Evolutionary conservation across 2,888 invertebrate species (phyloP), one percentile per base, ranked within the genome.

Genomic region (Lasioglossum villosulum): DNA sequence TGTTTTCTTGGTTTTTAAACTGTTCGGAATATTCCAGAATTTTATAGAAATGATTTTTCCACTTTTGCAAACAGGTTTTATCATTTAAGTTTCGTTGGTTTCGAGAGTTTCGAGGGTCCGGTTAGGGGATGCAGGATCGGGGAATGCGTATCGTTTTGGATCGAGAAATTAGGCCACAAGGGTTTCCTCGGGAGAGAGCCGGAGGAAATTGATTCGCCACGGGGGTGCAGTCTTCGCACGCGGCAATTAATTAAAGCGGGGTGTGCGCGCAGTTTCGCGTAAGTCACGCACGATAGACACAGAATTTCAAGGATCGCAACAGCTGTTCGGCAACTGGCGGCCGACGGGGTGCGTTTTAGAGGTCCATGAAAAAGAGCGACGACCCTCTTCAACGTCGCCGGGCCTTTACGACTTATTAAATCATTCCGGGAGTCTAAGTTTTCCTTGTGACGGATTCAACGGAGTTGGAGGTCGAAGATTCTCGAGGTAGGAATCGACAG

Each of bases 351-450:
- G 81, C 76, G 78, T 80, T 83, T 82, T 74, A 73, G 84, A 83
- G 88, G 83, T 79, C 84, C 63, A 76, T 83, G 79, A 86, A 87
- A 90, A 92, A 89, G 90, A 88, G 89, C 89, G 90, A 88, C 93
- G 92, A 93, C 93, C 94, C 94, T 93, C 84, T 92, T 93, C 93
- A 93, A 92, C 86, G 90, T 87, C 89, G 90, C 70, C 91, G 86
- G 80, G 86, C 89, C 90, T 93, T 93, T 93, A 91, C 90, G 90
- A 93, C 92, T 93, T 93, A 93, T 94, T 94, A 93, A 94, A 93
- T 94, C 93, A 93, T 93, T 91, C 91, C 86, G 83, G 86, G 87
- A 88, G 63, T 70, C 45, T 23, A 59, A 75, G 78, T 34, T 71
- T 52, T 63, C 63, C 63, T 30, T 63, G 30, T 4, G 63, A 63